A percentile compares a stretch with the other conserved stretches of the same genome.
Conservation (phyloP, 2,888 invertebrate species). For the Drosophila subquinaria region DNA sequence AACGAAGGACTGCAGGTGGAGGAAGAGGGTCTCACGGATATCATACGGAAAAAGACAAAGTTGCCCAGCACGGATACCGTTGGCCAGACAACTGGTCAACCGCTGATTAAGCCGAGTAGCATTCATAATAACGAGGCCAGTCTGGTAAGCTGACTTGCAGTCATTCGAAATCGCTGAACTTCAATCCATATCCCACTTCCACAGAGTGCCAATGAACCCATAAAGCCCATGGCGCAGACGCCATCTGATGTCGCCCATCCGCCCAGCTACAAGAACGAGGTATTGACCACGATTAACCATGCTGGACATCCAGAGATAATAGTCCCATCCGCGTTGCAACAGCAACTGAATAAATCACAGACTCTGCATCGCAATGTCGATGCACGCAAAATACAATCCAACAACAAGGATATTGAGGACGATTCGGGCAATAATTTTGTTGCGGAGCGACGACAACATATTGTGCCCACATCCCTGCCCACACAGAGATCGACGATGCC, state of each 20-base stretch:
- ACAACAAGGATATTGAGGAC: conserved; percentile 85
- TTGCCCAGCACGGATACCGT: conserved; percentile 85
- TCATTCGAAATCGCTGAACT: conserved; percentile 17
- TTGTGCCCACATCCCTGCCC: conserved; percentile 84
- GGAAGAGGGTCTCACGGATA: conserved; percentile 92
- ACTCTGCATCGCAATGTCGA: conserved; percentile 83
- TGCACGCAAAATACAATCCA: conserved; percentile 85
- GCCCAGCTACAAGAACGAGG: conserved; percentile 83
- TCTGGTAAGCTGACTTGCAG: conserved; percentile 67
- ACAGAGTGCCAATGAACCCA: conserved; percentile 83
- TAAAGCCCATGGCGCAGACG: conserved; percentile 72
- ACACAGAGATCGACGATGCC: conserved; percentile 84
- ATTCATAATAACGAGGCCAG: conserved; percentile 78
- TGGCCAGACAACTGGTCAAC: conserved; percentile 85
- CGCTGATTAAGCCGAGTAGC: conserved; percentile 65
- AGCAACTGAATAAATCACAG: conserved; percentile 74
- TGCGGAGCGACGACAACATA: conserved; percentile 82
- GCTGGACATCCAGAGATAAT: conserved; percentile 32
- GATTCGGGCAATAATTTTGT: conserved; percentile 85
- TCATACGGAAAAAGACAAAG: conserved; percentile 90
- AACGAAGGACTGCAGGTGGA: conserved; percentile 93
- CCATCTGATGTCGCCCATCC: conserved; percentile 73
- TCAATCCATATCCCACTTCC: background rate
- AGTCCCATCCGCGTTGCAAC: conserved; percentile 17
- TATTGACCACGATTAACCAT: conserved; percentile 57